Percentiles rank a stretch among this genome's conserved stretches.
Conservation (phyloP, 2,113 vertebrate genomes). For the Casuarius casuarius region DNA sequence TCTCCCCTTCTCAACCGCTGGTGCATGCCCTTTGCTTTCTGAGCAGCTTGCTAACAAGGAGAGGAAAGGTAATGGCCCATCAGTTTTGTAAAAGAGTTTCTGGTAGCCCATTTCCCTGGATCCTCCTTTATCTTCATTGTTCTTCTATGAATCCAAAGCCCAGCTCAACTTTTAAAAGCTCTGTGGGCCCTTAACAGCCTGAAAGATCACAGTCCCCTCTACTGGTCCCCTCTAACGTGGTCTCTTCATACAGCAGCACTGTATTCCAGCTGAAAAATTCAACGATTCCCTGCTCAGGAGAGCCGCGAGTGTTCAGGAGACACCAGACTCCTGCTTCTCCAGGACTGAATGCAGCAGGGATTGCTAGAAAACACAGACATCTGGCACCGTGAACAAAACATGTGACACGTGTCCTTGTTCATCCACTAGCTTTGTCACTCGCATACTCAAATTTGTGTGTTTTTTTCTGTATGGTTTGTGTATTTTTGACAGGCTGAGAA, state of each 20-base stretch:
- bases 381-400: background rate
- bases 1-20: background rate
- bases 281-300: background rate
- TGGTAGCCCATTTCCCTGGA: background rate
- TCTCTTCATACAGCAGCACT: background rate
- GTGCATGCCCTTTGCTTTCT: background rate
- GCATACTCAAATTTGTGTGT: background rate
- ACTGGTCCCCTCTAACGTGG: background rate
- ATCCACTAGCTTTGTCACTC: background rate
- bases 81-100: background rate
- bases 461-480: background rate
- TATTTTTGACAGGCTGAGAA: background rate
- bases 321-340: background rate
- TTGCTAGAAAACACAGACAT: background rate
- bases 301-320: background rate
- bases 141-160: background rate
- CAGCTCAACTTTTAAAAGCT: background rate
- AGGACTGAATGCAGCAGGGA: background rate
- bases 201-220: background rate
- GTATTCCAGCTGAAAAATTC: background rate
- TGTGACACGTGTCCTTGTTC: accelerated
- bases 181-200: background rate
- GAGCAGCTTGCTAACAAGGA: background rate
- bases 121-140: background rate
- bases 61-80: background rate